These are phyloP conservation scores for Tachina lurida DNA, from an alignment of 2,888 invertebrate genomes.

Conservation along the genomic window DNA sequence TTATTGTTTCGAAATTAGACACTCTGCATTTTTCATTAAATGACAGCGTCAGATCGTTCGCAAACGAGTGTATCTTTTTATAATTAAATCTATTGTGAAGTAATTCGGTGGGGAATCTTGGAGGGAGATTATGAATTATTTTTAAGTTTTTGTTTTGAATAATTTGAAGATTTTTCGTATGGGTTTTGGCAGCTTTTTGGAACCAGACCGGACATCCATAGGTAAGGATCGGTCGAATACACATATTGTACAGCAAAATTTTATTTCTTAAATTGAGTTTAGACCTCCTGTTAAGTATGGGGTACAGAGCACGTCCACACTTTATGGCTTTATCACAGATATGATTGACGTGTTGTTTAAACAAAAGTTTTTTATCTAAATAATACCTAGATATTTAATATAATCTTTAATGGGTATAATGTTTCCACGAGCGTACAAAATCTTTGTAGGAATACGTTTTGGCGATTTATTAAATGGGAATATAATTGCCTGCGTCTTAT, in stretches of 20 bases:
- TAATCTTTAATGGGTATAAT: neutral
- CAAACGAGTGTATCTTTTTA: neutral
- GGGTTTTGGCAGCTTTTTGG: neutral
- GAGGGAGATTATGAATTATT: neutral
- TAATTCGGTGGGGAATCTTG: neutral
- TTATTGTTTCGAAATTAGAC: too few species aligned
- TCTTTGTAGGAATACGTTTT: conserved; percentile 26
- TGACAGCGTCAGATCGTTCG: neutral
- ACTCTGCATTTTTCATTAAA: too few species aligned
- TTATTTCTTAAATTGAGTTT: neutral
- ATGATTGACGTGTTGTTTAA: neutral
- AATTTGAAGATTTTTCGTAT: neutral
- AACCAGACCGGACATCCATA: too few species aligned
- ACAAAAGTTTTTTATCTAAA: neutral
- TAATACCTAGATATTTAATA: neutral
- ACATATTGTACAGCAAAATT: too few species aligned
- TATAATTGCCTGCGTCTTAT: conserved; percentile 33
- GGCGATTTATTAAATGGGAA: conserved; percentile 39
- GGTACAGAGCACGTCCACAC: too few species aligned
- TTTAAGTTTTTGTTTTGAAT: neutral
- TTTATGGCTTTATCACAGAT: neutral
- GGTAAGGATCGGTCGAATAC: too few species aligned
- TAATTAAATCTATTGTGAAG: neutral
- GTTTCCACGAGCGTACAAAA: neutral
- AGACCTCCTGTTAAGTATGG: neutral